Percentiles rank a stretch among this genome's conserved stretches.
phyloP scores from a whole-genome alignment of 2,113 vertebrate species.

The Gasterosteus nipponicus region DNA sequence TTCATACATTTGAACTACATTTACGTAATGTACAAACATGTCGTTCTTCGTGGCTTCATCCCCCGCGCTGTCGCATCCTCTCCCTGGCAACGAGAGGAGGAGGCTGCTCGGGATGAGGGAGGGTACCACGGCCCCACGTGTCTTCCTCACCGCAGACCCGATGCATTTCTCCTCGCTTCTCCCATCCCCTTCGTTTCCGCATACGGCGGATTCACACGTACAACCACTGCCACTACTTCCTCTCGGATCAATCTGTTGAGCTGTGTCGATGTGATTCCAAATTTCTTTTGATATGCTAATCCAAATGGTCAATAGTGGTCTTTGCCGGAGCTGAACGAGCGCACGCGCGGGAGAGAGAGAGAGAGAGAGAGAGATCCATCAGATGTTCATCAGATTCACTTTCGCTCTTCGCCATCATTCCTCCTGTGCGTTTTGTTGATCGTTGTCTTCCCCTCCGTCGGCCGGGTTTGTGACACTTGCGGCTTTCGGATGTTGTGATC shows the following conservation, averaged over 20 bases:
- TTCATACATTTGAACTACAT: background rate
- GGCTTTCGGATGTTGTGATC: conserved; percentile 74
- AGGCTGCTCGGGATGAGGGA: conserved; percentile 67
- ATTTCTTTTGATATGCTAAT: conserved; percentile 57
- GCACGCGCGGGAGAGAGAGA: conserved; percentile 11
- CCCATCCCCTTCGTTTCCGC: conserved; percentile 68
- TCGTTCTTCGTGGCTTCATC: background rate
- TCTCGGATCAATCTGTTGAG: conserved; percentile 37
- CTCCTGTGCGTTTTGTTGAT: conserved; percentile 7
- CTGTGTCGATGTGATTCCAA: conserved; percentile 46
- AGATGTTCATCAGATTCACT: conserved; percentile 63
- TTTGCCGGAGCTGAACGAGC: conserved; percentile 36
- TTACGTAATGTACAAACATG: background rate
- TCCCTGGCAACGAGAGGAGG: conserved; percentile 72
- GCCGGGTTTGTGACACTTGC: conserved; percentile 45
- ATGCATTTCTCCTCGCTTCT: conserved; percentile 49
- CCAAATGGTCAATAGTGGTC: conserved; percentile 20
- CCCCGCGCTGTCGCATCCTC: conserved; percentile 57
- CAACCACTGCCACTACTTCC: conserved; percentile 4
- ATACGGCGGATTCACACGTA: conserved; percentile 62
- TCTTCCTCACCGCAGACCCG: conserved; percentile 71
- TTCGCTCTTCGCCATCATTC: conserved; percentile 52
- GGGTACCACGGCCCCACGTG: conserved; percentile 76
- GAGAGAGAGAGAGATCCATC: conserved; percentile 45
- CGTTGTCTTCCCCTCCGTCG: conserved; percentile 23